Conservation (phyloP, 2,113 vertebrate species). For the Crotalus tigris region DNA sequence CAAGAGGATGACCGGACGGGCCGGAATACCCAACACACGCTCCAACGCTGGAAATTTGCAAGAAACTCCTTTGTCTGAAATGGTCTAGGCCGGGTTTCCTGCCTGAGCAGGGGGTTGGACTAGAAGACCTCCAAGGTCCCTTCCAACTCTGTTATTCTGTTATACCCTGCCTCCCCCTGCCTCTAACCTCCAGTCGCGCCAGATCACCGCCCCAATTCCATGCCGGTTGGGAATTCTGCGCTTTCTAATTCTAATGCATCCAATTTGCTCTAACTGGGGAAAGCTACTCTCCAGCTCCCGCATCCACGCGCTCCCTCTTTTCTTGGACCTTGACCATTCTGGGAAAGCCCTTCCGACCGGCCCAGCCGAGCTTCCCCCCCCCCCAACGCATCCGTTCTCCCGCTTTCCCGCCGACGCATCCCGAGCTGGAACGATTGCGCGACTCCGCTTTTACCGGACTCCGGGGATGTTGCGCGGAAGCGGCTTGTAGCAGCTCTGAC, state of each 20-base stretch:
- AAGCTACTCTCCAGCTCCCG: neutral
- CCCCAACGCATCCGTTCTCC: neutral
- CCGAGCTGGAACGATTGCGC: neutral
- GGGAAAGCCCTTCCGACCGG: neutral
- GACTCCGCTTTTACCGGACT: conserved; percentile 52
- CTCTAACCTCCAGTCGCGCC: neutral
- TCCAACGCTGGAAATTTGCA: neutral
- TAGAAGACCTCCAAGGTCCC: neutral
- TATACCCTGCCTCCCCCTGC: neutral
- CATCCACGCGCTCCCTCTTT: neutral
- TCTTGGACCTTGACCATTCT: neutral
- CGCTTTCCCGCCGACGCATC: neutral
- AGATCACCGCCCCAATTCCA: neutral
- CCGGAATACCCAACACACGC: neutral
- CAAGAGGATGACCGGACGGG: neutral
- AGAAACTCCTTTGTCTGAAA: neutral
- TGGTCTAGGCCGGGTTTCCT: neutral
- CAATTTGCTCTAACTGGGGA: neutral
- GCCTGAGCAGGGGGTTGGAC: neutral
- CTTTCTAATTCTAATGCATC: neutral
- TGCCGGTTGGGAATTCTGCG: neutral
- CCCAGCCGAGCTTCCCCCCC: neutral
- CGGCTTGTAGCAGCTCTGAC: conserved; percentile 75
- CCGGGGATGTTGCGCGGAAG: conserved; percentile 42
- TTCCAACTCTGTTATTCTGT: neutral